Base-by-base conservation (phyloP, 2,888 invertebrate species). In the Meiosimyza decipiens region DNA sequence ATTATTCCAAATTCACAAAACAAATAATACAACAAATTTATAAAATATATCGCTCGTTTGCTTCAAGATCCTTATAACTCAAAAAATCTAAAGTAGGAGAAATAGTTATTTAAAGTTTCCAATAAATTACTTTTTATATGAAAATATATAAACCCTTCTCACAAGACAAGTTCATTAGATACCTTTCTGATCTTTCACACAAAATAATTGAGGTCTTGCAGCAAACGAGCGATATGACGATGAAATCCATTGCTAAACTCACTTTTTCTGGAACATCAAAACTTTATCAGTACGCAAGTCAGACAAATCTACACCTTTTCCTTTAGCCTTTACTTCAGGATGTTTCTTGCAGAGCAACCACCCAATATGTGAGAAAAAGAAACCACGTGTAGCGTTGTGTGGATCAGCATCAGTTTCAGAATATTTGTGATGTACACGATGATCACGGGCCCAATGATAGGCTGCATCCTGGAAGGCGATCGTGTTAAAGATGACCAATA, bases 341-440 rank as follows among this genome's bases (percentile, higher is more conserved):
- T 98, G 98, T 86, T 98, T 98, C 80, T 92, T 91, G 81, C 93
- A 93, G 71, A 98, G 88, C 75, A 98, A 89, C 98, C 98, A 98
- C 73, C 98, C 98, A 80, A 98, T 90, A 87, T 98, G 98, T 0
- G 97, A 92, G 88, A 98, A 98, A 90, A 98, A 98, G 89, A 98
- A 97, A 12, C 98, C 98, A 40, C 97, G 87, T 3, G 91, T 94
- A 2, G 96, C 95, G 84, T 97, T 96, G 86, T 97, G 96, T 0
- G 97, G 97, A 88, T 97, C 97, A 0, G 96, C 97, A 85, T 97
- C 93, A 0, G 97, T 97, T 85, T 97, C 97, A 22, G 94, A 94
- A 88, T 92, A 97, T 86, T 97, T 97, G 89, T 97, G 97, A 85
- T 97, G 95, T 83, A 95, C 93, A 79, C 95, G 90, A 87, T 94